phyloP scores from a whole-genome alignment of 2,797 vertebrate species.

The Sebastes cheni region DNA sequence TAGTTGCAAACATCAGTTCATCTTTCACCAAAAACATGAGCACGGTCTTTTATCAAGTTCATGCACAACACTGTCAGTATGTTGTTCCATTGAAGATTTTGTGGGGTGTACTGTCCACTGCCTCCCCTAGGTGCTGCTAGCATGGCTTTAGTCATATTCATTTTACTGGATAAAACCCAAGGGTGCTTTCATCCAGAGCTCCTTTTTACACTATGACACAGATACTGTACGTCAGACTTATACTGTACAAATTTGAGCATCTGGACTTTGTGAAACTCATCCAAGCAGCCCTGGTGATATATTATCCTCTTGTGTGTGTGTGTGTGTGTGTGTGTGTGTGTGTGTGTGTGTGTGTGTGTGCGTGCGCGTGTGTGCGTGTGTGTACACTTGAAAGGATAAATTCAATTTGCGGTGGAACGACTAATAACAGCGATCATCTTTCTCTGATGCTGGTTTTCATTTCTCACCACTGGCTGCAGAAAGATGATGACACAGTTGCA shows the following conservation, averaged over 20 bases:
- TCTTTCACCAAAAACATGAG: not conserved
- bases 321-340: not conserved
- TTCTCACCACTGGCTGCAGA: not conserved
- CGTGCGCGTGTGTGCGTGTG: not conserved
- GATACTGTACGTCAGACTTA: not conserved
- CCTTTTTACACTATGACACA: not conserved
- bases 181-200: not conserved
- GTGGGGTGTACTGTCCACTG: not conserved
- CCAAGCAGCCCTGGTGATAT: not conserved
- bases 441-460: not conserved
- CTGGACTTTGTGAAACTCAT: not conserved
- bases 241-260: not conserved
- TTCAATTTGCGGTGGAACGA: not conserved
- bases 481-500: constrained; percentile 34
- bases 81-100: not conserved
- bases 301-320: not conserved
- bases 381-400: not conserved
- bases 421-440: not conserved
- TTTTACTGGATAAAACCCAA: not conserved
- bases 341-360: not conserved
- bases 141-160: not conserved
- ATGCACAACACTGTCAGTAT: not conserved
- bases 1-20: not conserved
- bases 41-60: not conserved
- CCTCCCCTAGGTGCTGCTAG: not conserved